Percentiles rank a stretch among this genome's conserved stretches.
Evolutionary conservation across 1,140 invertebrate genomes (phyloP).

Genomic region (Neotoxoptera formosana): DNA sequence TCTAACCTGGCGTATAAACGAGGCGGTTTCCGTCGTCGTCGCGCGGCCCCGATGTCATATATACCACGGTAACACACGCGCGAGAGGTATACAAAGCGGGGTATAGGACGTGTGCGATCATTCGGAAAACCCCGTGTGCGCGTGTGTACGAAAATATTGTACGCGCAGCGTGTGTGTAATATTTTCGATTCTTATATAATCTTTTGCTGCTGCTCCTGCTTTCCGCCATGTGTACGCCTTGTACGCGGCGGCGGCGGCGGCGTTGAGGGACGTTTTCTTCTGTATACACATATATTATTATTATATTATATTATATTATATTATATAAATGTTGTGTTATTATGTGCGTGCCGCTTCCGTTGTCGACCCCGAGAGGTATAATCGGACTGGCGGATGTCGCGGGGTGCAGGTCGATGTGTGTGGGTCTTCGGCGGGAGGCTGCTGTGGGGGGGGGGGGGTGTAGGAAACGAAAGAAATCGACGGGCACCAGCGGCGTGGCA

Average conservation of each 20-base stretch:
- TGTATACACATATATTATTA: neutral
- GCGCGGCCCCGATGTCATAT: neutral
- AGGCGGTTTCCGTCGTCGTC: neutral
- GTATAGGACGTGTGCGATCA: conserved; percentile 34
- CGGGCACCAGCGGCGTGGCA: no score
- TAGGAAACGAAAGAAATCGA: conserved; percentile 15
- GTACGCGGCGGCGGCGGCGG: neutral
- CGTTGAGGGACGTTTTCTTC: neutral
- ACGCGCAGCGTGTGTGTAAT: neutral
- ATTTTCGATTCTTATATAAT: neutral
- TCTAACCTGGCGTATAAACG: no score
- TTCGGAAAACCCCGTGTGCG: neutral
- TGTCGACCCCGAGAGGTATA: neutral
- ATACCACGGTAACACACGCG: neutral
- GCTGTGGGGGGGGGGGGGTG: neutral
- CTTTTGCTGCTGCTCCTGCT: neutral
- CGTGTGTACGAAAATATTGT: neutral
- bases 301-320: no score
- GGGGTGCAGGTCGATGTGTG: conserved; percentile 7
- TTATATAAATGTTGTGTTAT: no score
- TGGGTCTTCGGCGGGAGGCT: neutral
- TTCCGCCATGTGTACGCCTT: no score
- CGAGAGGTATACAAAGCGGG: neutral
- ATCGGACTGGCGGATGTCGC: neutral
- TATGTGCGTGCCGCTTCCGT: neutral